Evolutionary conservation across 2,888 invertebrate genomes (phyloP).

Genomic region (Leptodirus hochenwartii): DNA sequence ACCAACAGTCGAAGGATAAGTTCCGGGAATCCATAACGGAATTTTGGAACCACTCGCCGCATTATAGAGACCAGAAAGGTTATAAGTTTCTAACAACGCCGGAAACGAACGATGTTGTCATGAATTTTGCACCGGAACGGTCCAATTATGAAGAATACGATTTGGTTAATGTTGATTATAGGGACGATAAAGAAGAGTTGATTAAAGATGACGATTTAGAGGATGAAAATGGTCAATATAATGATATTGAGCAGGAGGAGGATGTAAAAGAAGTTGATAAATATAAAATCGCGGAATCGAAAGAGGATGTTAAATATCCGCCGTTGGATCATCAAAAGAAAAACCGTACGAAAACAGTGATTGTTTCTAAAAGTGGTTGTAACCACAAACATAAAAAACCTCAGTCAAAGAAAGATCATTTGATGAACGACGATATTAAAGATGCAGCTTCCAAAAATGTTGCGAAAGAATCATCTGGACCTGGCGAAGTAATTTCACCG

Average conservation of each 20-base stretch:
- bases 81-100: conserved; percentile 18
- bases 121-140: not conserved
- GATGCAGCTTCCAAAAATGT: conserved; percentile 5
- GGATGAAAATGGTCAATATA: no score
- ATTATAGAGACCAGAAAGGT: conserved; percentile 13
- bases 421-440: not conserved
- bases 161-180: no score
- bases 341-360: no score
- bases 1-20: conserved; percentile 10
- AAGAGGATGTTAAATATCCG: no score
- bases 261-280: no score
- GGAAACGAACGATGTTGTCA: conserved; percentile 4
- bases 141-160: conserved; percentile 7
- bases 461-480: not conserved
- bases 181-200: no score
- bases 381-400: no score
- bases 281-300: no score
- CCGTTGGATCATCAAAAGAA: conserved; percentile 7
- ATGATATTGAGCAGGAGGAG: conserved; percentile 7
- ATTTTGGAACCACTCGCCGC: conserved; percentile 14
- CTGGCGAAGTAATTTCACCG: conserved; percentile 16
- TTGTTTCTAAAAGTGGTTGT: no score
- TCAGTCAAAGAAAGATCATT: not conserved
- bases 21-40: conserved; percentile 13
- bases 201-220: no score